Conservation (phyloP, 2,113 vertebrate genomes). For the Phyllopteryx taeniolatus region DNA sequence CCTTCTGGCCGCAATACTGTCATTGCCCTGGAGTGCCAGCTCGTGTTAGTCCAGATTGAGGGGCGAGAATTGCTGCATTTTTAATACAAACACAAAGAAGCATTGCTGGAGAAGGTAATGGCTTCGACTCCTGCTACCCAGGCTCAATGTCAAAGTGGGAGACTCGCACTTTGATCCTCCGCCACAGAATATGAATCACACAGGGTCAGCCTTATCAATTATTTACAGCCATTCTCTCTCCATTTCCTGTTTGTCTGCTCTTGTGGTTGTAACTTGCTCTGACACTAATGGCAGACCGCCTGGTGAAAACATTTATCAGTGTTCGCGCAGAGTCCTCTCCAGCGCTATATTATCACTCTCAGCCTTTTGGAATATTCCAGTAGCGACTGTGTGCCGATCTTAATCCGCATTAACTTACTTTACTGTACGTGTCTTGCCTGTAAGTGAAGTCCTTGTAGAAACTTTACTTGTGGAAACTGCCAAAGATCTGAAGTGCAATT, state of each 20-base stretch:
- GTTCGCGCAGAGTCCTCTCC: conserved; percentile 58
- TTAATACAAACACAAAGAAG: conserved; percentile 56
- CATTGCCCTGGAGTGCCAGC: conserved; percentile 49
- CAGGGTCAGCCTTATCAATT: conserved; percentile 74
- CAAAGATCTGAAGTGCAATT: conserved; percentile 3
- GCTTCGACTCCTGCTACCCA: conserved; percentile 58
- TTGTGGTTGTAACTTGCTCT: conserved; percentile 68
- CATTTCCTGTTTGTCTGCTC: conserved; percentile 71
- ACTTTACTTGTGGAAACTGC: conserved; percentile 6
- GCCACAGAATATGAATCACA: conserved; percentile 65
- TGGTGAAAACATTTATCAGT: conserved; percentile 69
- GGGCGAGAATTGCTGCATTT: conserved; percentile 53
- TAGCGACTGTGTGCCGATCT: conserved; percentile 57
- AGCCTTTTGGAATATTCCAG: conserved; percentile 46
- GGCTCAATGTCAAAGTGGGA: conserved; percentile 68
- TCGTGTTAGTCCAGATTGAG: conserved; percentile 25
- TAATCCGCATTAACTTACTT: conserved; percentile 48
- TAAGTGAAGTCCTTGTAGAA: conserved; percentile 25
- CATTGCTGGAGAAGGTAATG: conserved; percentile 49
- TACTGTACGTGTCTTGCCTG: conserved; percentile 23
- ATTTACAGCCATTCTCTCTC: conserved; percentile 72
- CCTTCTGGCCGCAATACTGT: conserved; percentile 35
- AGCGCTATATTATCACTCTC: conserved; percentile 54
- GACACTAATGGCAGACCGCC: conserved; percentile 63
- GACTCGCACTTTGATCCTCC: conserved; percentile 66